Conservation (phyloP, 1,140 invertebrate species). For the Heliconius hewitsoni region DNA sequence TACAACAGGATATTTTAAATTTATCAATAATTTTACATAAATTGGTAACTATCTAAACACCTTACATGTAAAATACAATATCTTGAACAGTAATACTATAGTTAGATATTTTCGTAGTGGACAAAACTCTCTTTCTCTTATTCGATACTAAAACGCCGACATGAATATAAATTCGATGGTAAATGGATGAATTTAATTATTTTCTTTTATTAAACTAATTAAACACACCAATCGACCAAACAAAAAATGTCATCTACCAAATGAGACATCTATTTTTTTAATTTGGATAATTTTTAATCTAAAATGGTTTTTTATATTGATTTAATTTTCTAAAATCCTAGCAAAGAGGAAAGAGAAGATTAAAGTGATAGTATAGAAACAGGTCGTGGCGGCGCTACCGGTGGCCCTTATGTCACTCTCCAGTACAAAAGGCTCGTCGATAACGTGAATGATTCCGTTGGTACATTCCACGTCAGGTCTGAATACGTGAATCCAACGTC, state of each 20-base stretch:
- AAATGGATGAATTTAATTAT: slow-evolving; percentile 16
- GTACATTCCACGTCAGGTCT: slow-evolving; percentile 94
- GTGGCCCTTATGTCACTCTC: slow-evolving; percentile 91
- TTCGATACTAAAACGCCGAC: slow-evolving; percentile 6
- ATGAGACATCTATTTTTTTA: neutral
- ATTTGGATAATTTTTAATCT: slow-evolving; percentile 17
- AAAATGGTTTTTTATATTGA: neutral
- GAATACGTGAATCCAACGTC: slow-evolving; percentile 86
- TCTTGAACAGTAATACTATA: slow-evolving; percentile 30
- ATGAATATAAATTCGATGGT: slow-evolving; percentile 25
- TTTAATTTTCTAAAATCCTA: slow-evolving; percentile 62
- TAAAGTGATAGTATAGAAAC: slow-evolving; percentile 48
- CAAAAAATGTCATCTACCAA: neutral
- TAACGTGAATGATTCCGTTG: slow-evolving; percentile 96
- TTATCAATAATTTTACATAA: slow-evolving; percentile 26
- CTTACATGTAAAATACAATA: slow-evolving; percentile 27
- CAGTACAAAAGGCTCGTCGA: slow-evolving; percentile 90
- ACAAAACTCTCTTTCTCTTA: slow-evolving; percentile 33
- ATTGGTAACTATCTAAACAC: slow-evolving; percentile 41
- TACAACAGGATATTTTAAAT: neutral
- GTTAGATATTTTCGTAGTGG: slow-evolving; percentile 33
- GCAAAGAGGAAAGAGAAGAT: slow-evolving; percentile 58
- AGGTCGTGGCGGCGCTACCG: slow-evolving; percentile 65
- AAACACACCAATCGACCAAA: slow-evolving; percentile 2
- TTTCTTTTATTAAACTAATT: neutral